Conservation (phyloP, 2,797 vertebrate genomes). For the Eupleurogrammus muticus region DNA sequence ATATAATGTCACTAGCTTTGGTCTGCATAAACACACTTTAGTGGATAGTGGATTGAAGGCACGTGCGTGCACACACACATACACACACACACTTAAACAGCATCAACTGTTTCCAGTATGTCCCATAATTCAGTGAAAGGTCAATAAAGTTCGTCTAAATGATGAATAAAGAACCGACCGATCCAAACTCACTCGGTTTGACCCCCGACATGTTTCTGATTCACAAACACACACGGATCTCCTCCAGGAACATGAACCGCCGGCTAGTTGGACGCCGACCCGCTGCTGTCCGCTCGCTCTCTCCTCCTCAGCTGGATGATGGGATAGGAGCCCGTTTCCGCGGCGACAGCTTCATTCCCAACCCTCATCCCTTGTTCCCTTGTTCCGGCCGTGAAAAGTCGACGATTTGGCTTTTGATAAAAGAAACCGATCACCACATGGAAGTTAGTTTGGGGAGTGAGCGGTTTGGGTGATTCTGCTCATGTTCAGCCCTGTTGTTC, state of each 20-base stretch:
- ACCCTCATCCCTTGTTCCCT: constrained; percentile 42
- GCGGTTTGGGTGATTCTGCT: constrained; percentile 38
- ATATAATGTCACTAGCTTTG: too few relatives aligned
- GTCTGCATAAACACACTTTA: too few relatives aligned
- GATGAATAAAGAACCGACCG: too few relatives aligned
- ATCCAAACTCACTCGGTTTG: constrained; percentile 64
- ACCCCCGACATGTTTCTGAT: constrained; percentile 69
- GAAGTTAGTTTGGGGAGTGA: constrained; percentile 45
- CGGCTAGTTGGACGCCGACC: constrained; percentile 27
- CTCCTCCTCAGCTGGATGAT: constrained; percentile 49
- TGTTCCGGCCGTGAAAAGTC: constrained; percentile 28
- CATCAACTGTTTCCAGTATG: not conserved
- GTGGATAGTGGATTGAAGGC: too few relatives aligned
- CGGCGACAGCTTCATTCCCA: constrained; percentile 54
- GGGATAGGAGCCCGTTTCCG: constrained; percentile 57
- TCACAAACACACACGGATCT: constrained; percentile 33
- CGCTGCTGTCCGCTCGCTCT: constrained; percentile 19
- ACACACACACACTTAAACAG: constrained; percentile 6
- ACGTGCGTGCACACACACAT: not conserved
- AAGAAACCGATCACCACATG: not conserved
- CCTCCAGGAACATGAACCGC: constrained; percentile 47
- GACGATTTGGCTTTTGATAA: constrained; percentile 25
- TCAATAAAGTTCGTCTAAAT: too few relatives aligned
- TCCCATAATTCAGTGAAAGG: too few relatives aligned
- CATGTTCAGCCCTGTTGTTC: constrained; percentile 56